A percentile compares a stretch with the other conserved stretches of the same genome.
phyloP scores from a whole-genome alignment of 2,797 vertebrate species.

The Gymnocypris eckloni region DNA sequence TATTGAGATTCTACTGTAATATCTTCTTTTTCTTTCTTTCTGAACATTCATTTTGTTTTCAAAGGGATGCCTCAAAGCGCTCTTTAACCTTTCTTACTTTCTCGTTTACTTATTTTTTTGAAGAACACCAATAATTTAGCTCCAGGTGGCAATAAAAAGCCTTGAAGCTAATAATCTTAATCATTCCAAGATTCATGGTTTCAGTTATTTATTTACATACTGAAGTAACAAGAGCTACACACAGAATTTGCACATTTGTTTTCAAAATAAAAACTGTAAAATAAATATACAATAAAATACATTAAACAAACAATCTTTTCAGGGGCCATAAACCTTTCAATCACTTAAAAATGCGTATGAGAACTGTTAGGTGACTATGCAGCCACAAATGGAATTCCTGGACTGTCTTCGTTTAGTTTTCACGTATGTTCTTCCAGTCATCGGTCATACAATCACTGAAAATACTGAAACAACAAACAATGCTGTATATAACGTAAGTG shows the following conservation, averaged over 20 bases:
- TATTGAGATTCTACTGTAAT: neutral
- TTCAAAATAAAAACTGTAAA: conserved; percentile 64
- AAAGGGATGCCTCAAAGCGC: neutral
- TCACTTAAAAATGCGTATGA: conserved; percentile 55
- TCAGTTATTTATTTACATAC: conserved; percentile 79
- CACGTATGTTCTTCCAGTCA: conserved; percentile 5
- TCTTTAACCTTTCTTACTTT: neutral
- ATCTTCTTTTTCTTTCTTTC: neutral
- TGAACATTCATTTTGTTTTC: neutral
- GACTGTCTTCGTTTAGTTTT: conserved; percentile 5
- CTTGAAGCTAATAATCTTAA: neutral
- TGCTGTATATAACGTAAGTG: conserved; percentile 10
- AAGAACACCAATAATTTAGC: neutral
- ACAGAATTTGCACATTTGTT: conserved; percentile 68
- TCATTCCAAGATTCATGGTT: conserved; percentile 45
- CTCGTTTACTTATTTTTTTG: neutral
- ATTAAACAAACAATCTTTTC: conserved; percentile 52
- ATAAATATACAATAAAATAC: conserved; percentile 77
- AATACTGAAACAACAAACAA: conserved; percentile 37
- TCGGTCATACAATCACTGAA: conserved; percentile 14
- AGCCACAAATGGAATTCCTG: conserved; percentile 10
- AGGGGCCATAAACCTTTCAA: conserved; percentile 45
- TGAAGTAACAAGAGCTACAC: conserved; percentile 70
- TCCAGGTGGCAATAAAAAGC: neutral
- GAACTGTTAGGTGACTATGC: conserved; percentile 34